These are phyloP conservation scores for Tipula unca DNA, from an alignment of 2,888 invertebrate species.

Conservation along the genomic window DNA sequence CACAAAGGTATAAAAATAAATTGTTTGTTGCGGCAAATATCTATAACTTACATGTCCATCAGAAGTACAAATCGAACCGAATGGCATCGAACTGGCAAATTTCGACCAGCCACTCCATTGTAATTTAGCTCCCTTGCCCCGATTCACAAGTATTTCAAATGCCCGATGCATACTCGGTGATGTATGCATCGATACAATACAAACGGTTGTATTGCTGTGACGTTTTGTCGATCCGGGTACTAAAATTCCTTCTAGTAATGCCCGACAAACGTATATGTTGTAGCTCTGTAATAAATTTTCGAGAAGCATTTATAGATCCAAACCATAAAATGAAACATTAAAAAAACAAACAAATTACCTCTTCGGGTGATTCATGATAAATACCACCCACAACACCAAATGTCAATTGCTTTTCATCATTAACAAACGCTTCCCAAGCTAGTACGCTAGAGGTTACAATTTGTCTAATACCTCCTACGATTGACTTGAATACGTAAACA, in stretches of 20 bases:
- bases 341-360: background rate
- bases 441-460: conserved; percentile 72
- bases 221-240: conserved; percentile 53
- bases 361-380: conserved; percentile 37
- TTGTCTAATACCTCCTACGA: conserved; percentile 44
- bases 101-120: conserved; percentile 70
- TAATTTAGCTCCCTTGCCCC: conserved; percentile 65
- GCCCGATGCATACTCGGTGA: conserved; percentile 49
- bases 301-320: background rate
- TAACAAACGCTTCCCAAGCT: conserved; percentile 56
- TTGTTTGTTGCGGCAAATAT: background rate
- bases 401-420: conserved; percentile 45
- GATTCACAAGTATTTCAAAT: conserved; percentile 68
- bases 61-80: conserved; percentile 52
- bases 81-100: conserved; percentile 52
- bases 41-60: conserved; percentile 17
- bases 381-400: conserved; percentile 60
- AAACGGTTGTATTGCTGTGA: conserved; percentile 51
- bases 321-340: too few species aligned
- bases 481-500: conserved; percentile 3
- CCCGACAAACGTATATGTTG: conserved; percentile 65
- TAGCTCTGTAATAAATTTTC: conserved; percentile 27
- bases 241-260: conserved; percentile 61
- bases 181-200: conserved; percentile 54
- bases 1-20: background rate